A percentile compares a stretch with the other conserved stretches of the same genome.
phyloP scores from a whole-genome alignment of 2,888 invertebrate genomes.

The Ochropleura leucogaster region DNA sequence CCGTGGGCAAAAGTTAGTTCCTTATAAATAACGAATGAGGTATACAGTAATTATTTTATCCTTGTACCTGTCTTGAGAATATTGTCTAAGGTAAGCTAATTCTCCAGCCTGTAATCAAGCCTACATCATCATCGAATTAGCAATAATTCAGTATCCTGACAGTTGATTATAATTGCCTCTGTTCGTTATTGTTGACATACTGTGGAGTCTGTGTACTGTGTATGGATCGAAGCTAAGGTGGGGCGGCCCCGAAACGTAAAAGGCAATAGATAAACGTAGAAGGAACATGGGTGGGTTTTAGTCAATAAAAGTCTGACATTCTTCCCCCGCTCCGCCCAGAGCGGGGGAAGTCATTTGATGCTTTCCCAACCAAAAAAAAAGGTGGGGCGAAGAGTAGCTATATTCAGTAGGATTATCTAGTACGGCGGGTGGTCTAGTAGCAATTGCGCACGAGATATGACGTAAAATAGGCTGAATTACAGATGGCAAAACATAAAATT shows the following conservation, averaged over 20 bases:
- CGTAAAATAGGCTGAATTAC: not conserved
- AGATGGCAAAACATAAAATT: no score
- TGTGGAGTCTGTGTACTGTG: not conserved
- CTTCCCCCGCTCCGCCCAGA: no score
- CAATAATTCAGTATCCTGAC: conserved; percentile 47
- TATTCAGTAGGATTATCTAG: not conserved
- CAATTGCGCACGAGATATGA: not conserved
- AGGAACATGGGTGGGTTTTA: no score
- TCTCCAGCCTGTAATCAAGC: conserved; percentile 28
- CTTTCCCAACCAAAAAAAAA: no score
- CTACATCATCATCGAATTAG: conserved; percentile 37
- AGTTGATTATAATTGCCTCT: conserved; percentile 49
- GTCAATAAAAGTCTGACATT: no score
- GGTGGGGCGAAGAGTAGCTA: not conserved
- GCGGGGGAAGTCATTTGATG: no score
- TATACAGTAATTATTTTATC: not conserved
- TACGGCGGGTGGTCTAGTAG: not conserved
- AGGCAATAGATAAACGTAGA: no score
- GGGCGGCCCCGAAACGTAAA: no score
- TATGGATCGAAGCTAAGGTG: not conserved
- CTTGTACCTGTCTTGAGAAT: not conserved
- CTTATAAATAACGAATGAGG: not conserved
- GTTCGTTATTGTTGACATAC: conserved; percentile 38
- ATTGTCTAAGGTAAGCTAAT: not conserved
- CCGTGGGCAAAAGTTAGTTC: no score